Conservation (phyloP, 2,113 vertebrate species). For the Myodes glareolus region DNA sequence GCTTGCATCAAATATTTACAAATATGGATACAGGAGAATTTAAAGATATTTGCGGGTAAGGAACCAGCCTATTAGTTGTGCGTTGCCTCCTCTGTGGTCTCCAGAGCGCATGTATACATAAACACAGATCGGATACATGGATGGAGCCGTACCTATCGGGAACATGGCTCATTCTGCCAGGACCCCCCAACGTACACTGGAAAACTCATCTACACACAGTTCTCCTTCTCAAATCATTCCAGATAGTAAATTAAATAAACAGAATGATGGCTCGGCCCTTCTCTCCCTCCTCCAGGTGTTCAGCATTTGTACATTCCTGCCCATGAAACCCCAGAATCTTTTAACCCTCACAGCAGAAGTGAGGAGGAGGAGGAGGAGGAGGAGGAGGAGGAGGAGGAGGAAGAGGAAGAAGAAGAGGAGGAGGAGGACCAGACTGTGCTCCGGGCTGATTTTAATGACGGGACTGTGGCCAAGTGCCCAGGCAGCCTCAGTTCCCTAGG, state of each 20-base stretch:
- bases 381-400: conserved; percentile 56
- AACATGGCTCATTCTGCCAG: neutral
- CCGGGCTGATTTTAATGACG: conserved; percentile 38
- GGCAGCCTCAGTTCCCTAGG: neutral
- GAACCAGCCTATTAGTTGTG: neutral
- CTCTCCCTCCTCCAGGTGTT: conserved; percentile 70
- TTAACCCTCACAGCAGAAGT: conserved; percentile 59
- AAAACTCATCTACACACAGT: conserved; percentile 72
- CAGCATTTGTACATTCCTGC: conserved; percentile 15
- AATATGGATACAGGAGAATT: conserved; percentile 68
- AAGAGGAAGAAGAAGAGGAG: neutral
- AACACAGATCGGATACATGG: neutral
- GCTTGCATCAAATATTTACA: conserved; percentile 73
- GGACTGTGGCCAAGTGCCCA: neutral
- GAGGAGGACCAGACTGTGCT: neutral
- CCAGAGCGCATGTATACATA: neutral
- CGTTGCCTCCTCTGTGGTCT: neutral
- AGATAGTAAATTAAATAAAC: conserved; percentile 81
- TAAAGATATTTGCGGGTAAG: conserved; percentile 51
- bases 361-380: conserved; percentile 64
- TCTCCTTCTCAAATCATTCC: conserved; percentile 79
- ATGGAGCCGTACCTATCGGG: neutral
- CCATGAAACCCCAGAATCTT: conserved; percentile 40
- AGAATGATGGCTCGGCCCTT: conserved; percentile 66
- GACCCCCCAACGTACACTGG: conserved; percentile 45